Base-by-base conservation (phyloP, 2,113 vertebrate genomes). In the Heliornis fulica region DNA sequence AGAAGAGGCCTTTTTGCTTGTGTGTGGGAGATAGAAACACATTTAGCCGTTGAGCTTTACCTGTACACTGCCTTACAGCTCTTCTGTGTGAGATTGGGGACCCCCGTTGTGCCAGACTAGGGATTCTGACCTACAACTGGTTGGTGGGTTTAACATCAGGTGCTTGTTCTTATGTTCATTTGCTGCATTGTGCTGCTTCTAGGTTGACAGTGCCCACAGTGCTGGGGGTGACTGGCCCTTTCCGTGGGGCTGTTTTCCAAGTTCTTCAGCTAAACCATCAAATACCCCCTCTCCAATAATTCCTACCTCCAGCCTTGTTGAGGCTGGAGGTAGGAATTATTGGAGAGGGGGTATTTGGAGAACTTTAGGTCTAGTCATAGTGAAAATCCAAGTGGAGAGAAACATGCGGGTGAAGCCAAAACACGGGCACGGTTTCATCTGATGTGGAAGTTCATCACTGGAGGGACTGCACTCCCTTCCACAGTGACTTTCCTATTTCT, bases 101-200 rank as follows among this genome's bases (percentile, higher is more conserved):
- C 11, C 5, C 43, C 11, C 18, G 64, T 43, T 1, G 0, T 71
- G 34, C 28, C 10, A 15, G 56, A 15, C 18, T 11, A 32, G 15
- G 65, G 36, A 16, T 71, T 48, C 51, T 22, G 64, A 31, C 54
- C 15, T 10, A 7, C 26, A 9, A 26, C 25, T 54, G 87, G 21
- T 40, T 15, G 1, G 21, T 3, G 17, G 21, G 15, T 41, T 45
- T 31, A 36, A 23, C 25, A 3, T 28, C 6, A 1, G 3, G 7
- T 3, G 1, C 51, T 53, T 53, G 51, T 29, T 26, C 26, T 53
- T 13, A 9, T 16, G 51, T 53, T 51, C 50, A 26, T 22, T 51
- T 51, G 50, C 50, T 28, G 50, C 50, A 15, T 28, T 8, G 0
- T 18, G 48, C 29, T 25, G 11, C 57, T 53, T 60, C 16, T 45